phyloP scores from a whole-genome alignment of 2,888 invertebrate species.

The Lithophane ornitopus region DNA sequence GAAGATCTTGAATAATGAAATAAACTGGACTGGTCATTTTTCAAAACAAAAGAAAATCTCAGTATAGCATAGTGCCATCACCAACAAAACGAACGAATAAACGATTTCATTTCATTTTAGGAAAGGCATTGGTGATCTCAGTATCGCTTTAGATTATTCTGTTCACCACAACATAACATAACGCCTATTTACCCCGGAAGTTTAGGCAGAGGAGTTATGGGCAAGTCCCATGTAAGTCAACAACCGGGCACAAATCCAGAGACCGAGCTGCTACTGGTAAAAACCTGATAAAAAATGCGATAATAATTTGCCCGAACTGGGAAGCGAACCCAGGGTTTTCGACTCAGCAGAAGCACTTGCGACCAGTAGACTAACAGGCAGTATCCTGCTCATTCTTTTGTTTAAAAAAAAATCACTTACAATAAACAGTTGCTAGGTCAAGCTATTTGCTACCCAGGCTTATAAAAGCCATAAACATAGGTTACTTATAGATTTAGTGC shows the following conservation, averaged over 20 bases:
- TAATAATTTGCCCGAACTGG: too few species aligned
- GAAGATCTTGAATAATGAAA: background rate
- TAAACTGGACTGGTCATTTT: background rate
- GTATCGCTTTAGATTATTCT: background rate
- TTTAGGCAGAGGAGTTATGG: background rate
- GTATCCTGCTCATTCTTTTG: background rate
- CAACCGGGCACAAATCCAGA: background rate
- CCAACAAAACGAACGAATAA: background rate
- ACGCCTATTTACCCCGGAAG: background rate
- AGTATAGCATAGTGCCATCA: background rate
- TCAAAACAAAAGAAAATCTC: background rate
- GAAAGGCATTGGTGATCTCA: background rate
- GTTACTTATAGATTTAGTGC: constrained; percentile 19
- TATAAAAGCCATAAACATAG: background rate
- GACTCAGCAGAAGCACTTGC: background rate
- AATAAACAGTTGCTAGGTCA: background rate
- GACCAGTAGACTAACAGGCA: background rate
- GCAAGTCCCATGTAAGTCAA: background rate
- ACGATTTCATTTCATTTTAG: background rate
- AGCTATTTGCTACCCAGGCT: background rate
- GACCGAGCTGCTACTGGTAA: background rate
- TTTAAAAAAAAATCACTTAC: background rate
- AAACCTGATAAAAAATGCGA: background rate
- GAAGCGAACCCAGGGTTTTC: background rate
- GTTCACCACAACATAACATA: background rate